phyloP scores from a whole-genome alignment of 2,113 vertebrate genomes.

The Ptyas mucosa region DNA sequence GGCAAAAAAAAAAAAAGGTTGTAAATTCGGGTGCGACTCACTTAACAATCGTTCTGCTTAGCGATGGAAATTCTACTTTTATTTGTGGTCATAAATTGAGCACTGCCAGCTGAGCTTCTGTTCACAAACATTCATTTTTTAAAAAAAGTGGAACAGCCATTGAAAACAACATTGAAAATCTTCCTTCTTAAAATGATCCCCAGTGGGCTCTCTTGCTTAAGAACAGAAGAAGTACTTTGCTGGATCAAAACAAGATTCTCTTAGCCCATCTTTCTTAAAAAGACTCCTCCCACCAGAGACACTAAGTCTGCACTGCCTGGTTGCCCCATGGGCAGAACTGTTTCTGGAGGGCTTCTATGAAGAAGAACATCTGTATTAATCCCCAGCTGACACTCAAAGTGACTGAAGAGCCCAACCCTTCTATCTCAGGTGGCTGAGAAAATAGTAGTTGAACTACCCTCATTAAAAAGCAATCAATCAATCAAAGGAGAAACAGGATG shows the following conservation, averaged over 20 bases:
- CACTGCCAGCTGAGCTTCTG: neutral
- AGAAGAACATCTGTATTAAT: neutral
- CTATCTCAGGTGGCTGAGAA: neutral
- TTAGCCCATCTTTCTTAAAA: neutral
- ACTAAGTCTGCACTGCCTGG: neutral
- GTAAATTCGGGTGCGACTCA: neutral
- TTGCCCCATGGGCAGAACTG: neutral
- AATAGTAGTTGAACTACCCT: neutral
- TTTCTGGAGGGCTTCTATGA: neutral
- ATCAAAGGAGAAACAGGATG: neutral
- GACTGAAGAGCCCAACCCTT: neutral
- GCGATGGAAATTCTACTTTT: neutral
- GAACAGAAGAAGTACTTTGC: neutral
- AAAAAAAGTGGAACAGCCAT: neutral
- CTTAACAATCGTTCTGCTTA: neutral
- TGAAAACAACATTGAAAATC: neutral
- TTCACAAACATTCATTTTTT: neutral
- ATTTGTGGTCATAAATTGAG: neutral
- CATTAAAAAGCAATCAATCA: neutral
- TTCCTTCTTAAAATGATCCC: neutral
- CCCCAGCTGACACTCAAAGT: neutral
- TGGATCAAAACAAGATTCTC: neutral
- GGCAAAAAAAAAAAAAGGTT: neutral
- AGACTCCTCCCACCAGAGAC: neutral
- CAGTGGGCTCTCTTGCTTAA: neutral